Base-by-base conservation (phyloP, 2,888 invertebrate species). In the Sphaerophoria taeniata region DNA sequence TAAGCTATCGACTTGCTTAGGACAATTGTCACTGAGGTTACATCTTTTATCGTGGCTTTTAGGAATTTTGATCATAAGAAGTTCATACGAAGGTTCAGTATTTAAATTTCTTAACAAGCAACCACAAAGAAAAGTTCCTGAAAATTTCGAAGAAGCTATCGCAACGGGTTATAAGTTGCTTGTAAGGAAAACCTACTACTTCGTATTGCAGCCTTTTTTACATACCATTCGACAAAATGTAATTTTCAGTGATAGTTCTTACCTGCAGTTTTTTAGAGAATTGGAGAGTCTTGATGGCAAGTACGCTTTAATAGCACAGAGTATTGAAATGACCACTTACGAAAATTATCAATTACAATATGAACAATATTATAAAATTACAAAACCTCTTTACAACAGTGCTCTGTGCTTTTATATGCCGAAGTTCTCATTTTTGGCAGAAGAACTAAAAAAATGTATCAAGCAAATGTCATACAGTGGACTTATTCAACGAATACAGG, bases 31-130 rank as follows among this genome's bases (percentile, higher is more conserved):
- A 0, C 39, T 31, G 3, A 24, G 55, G 2, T 9, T 43, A 4
- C 14, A 3, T 5, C 49, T 60, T 2, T 11, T 51, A 0, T 31
- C 60, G 4, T 76, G 69, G 69, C n/a, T 69, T 0, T 53, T 70
- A 24, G 53, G 53, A 6, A 2, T 61, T 11, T 4, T 69, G 3
- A 61, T 76, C 5, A 2, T 76, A 7, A 43, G 9, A 0, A 76
- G 76, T 14, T 70, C 69, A 0, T 76, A 76, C 9, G 69, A 70
- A 45, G 61, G 69, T 16, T 61, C 53, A n/a, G 14, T 76, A 36
- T 76, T 70, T 12, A 53, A n/a, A 7, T 70, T 76, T 31, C 39
- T 76, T 0, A 14, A 55, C 6, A 60, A 53, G 2, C 16, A 24
- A 7, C 69, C 69, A 0, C 31, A 16, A 2, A 16, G 9, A 45